Conservation (phyloP, 2,113 vertebrate species). For the Eudyptes chrysolophus region DNA sequence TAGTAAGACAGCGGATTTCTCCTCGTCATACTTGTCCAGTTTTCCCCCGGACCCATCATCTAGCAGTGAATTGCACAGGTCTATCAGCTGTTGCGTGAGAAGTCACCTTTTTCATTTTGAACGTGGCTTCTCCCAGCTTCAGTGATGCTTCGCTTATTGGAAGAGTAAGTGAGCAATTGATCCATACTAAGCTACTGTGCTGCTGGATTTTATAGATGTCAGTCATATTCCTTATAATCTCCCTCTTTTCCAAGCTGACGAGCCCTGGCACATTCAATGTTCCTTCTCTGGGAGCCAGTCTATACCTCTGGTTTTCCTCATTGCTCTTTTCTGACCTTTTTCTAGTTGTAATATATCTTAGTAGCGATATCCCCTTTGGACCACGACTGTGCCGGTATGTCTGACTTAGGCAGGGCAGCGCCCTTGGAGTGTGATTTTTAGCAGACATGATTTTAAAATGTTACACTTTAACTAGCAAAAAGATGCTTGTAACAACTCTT, state of each 20-base stretch:
- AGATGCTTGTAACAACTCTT: background rate
- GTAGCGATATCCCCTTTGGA: background rate
- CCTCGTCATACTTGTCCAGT: background rate
- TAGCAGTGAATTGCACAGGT: background rate
- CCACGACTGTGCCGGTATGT: fast-evolving
- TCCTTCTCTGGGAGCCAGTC: background rate
- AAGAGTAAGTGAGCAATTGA: background rate
- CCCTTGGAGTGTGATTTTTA: background rate
- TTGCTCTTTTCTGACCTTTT: background rate
- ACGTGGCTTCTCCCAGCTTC: background rate
- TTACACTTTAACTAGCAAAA: background rate
- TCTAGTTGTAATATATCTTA: background rate
- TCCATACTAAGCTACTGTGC: background rate
- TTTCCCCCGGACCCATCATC: background rate
- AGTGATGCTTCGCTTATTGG: background rate
- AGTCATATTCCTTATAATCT: background rate
- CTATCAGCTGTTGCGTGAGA: background rate
- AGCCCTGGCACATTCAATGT: background rate
- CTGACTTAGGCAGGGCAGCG: background rate
- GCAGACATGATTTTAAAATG: background rate
- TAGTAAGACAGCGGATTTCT: background rate
- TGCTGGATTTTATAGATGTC: background rate
- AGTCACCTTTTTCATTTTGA: background rate
- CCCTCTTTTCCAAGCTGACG: background rate
- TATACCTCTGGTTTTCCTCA: background rate